Percentiles rank a stretch among this genome's conserved stretches.
These are phyloP conservation scores for Lagopus muta DNA, from an alignment of 2,113 vertebrate species.

Conservation along the genomic window DNA sequence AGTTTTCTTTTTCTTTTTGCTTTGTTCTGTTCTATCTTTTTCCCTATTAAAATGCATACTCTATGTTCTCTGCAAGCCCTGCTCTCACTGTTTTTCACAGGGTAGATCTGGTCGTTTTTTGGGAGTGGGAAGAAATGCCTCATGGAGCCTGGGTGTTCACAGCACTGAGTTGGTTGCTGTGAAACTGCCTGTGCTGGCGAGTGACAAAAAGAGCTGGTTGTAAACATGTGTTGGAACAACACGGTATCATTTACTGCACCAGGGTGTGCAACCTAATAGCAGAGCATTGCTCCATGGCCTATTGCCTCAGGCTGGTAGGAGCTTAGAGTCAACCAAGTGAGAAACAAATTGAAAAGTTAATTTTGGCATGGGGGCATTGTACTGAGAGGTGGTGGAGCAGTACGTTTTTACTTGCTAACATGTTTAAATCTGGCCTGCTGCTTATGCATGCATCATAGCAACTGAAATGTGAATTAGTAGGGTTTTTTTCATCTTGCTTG, in stretches of 20 bases:
- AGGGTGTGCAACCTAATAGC: background rate
- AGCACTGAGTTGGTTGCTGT: background rate
- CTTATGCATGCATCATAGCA: background rate
- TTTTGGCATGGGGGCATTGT: background rate
- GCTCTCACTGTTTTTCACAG: background rate
- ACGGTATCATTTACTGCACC: background rate
- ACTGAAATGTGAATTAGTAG: background rate
- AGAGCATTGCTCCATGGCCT: background rate
- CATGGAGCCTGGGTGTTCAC: background rate
- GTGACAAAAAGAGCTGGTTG: background rate
- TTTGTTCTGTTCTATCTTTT: background rate
- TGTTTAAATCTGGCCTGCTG: background rate
- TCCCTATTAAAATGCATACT: background rate
- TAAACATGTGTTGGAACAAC: background rate
- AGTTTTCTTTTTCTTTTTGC: background rate
- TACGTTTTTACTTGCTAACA: background rate
- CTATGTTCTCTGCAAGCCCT: background rate
- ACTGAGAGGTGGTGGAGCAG: background rate
- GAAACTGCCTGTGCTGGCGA: background rate
- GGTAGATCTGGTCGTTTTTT: background rate
- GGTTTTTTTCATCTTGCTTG: background rate
- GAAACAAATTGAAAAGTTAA: conserved; percentile 1
- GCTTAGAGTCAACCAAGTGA: background rate
- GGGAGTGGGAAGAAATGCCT: background rate
- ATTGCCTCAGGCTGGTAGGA: background rate